A percentile compares a stretch with the other conserved stretches of the same genome.
phyloP scores from a whole-genome alignment of 2,797 vertebrate species.

The Melanotaenia maccullochi region DNA sequence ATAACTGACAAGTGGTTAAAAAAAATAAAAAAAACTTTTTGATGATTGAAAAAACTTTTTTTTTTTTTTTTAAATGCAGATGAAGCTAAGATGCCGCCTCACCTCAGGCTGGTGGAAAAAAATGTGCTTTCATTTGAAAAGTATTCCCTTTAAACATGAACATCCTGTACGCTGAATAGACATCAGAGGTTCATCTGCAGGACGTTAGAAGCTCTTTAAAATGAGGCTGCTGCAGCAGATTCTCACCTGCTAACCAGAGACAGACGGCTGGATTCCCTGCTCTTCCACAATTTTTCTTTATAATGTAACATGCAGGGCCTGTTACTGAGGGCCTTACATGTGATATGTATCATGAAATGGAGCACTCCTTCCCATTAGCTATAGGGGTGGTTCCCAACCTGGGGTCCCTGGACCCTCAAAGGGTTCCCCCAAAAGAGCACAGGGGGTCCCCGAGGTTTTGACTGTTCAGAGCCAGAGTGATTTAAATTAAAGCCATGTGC shows the following conservation, averaged over 20 bases:
- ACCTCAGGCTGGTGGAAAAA: slow-evolving; percentile 14
- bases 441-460: no score
- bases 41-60: slow-evolving; percentile 17
- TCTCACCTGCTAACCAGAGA: slow-evolving; percentile 38
- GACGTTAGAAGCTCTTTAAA: slow-evolving; percentile 25
- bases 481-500: no score
- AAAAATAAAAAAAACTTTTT: neutral
- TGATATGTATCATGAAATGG: slow-evolving; percentile 54
- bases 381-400: slow-evolving; percentile 8
- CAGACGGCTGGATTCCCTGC: slow-evolving; percentile 22
- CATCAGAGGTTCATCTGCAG: slow-evolving; percentile 55
- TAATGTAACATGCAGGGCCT: slow-evolving; percentile 28
- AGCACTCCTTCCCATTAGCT: slow-evolving; percentile 41
- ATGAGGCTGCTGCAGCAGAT: slow-evolving; percentile 45
- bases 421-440: no score
- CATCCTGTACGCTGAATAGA: slow-evolving; percentile 14
- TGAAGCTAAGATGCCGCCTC: slow-evolving; percentile 50
- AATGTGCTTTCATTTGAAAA: slow-evolving; percentile 35
- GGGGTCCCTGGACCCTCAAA: no score
- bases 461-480: no score
- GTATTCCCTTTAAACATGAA: slow-evolving; percentile 38
- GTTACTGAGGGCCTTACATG: slow-evolving; percentile 14
- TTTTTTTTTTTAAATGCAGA: slow-evolving; percentile 15
- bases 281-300: slow-evolving; percentile 37
- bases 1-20: slow-evolving; percentile 23